Conservation (phyloP, 2,888 invertebrate species). For the Agrochola lota region DNA sequence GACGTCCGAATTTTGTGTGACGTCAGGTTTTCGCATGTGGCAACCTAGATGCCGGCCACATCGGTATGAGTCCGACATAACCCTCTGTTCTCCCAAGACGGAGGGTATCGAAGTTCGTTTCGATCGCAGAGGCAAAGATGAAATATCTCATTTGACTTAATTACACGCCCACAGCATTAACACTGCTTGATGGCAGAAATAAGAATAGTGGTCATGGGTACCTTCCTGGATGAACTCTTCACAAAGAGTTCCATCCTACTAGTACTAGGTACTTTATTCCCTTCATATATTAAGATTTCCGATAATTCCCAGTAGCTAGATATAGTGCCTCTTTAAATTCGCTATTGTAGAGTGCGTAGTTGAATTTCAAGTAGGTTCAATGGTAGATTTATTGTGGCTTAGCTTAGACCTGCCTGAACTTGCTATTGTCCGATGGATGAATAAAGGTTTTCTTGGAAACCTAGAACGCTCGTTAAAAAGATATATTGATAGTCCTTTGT, state of each 20-base stretch:
- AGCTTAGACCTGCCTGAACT: slow-evolving; percentile 23
- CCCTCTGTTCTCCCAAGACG: too few relatives aligned
- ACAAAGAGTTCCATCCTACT: not conserved
- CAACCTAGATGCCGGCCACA: too few relatives aligned
- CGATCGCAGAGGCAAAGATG: too few relatives aligned
- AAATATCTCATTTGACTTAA: too few relatives aligned
- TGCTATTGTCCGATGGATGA: slow-evolving; percentile 33
- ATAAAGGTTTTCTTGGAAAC: slow-evolving; percentile 3
- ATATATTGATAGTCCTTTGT: slow-evolving; percentile 31
- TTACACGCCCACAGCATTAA: too few relatives aligned
- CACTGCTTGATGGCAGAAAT: not conserved
- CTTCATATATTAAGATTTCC: slow-evolving; percentile 7
- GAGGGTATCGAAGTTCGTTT: too few relatives aligned
- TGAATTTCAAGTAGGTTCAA: slow-evolving; percentile 20
- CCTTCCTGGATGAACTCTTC: not conserved
- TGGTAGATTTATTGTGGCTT: slow-evolving; percentile 34
- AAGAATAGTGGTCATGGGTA: not conserved
- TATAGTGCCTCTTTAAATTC: not conserved
- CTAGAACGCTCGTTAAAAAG: slow-evolving; percentile 24
- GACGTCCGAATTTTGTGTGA: too few relatives aligned
- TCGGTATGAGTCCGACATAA: too few relatives aligned
- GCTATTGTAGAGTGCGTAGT: not conserved
- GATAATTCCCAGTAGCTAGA: not conserved
- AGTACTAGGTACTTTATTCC: not conserved
- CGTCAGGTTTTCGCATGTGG: too few relatives aligned